Base-by-base conservation (phyloP, 1,140 invertebrate genomes). In the Rhagoletis zephyria region DNA sequence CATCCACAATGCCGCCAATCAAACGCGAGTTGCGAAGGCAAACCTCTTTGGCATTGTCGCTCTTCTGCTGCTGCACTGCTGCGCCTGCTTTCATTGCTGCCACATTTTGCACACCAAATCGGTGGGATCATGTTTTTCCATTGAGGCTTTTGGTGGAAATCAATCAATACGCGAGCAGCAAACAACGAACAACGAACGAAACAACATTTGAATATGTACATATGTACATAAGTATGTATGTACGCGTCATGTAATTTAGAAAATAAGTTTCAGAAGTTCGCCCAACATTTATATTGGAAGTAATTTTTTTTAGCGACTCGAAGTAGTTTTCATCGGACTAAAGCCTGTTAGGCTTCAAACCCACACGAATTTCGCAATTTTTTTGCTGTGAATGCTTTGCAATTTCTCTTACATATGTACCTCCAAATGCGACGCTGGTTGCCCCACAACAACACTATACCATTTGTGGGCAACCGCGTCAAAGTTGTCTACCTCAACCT, bases 401-500 rank as follows among this genome's bases (percentile, higher is more conserved):
- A 74, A 74, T 48, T 74, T 48, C 14, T 74, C 48, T 74, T 74
- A 30, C 30, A 30, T 30, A 30, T 30, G 30, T 30, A 10, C 70
- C 30, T 45, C 6, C 70, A 7, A 77, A 81, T 51, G 48, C n/a
- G 9, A 56, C 19, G 48, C 10, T 42, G 48, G 7, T 19, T 56
- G 45, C 74, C n/a, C 74, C 74, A 81, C 48, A 56, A 77, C 70
- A 45, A 81, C 48, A 48, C 30, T 19, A 16, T 19, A 16, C 74
- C 74, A 81, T 81, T 81, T 81, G 45, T 48, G 56, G 74, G n/a
- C 48, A 51, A 81, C 51, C n/a, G 74, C 45, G 9, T 81, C 74
- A 81, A 81, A 81, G 48, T 81, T 81, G 74, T 81, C 74, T 19
- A 19, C 74, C 74, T 81, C 74, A 81, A 81, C 74, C 74, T 81